Conservation (phyloP, 2,797 vertebrate species). For the Linurgus olivaceus region DNA sequence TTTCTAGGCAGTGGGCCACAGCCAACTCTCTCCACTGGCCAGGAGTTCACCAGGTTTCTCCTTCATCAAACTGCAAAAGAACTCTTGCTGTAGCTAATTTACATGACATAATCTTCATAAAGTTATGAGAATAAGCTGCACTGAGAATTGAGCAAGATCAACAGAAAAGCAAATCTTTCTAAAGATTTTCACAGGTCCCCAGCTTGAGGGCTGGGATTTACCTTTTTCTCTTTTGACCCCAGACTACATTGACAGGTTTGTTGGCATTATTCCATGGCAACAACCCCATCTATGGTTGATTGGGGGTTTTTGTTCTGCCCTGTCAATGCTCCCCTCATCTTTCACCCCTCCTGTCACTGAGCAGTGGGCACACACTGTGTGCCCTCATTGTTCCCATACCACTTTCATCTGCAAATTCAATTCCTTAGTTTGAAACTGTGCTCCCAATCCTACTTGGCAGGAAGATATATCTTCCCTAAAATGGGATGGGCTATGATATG, state of each 20-base stretch:
- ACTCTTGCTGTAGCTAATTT: background rate
- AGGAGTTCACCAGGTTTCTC: background rate
- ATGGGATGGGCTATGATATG: background rate
- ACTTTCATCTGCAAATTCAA: background rate
- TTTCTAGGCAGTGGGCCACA: background rate
- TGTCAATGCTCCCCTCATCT: fast-evolving
- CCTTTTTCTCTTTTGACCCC: background rate
- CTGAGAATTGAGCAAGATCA: background rate
- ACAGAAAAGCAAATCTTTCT: background rate
- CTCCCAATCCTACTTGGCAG: background rate
- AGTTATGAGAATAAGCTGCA: background rate
- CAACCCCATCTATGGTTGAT: background rate
- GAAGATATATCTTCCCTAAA: background rate
- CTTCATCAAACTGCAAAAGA: background rate
- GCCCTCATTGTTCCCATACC: background rate
- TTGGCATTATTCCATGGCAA: background rate
- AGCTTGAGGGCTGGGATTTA: background rate
- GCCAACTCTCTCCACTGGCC: background rate
- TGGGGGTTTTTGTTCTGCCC: background rate
- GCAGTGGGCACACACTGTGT: background rate
- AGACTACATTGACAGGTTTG: background rate
- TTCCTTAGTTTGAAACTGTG: background rate
- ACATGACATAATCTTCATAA: background rate
- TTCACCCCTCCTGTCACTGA: background rate
- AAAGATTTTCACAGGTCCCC: background rate